These are phyloP conservation scores for Cichlasoma orientale DNA, from an alignment of 2,797 vertebrate species.

Conservation along the genomic window DNA sequence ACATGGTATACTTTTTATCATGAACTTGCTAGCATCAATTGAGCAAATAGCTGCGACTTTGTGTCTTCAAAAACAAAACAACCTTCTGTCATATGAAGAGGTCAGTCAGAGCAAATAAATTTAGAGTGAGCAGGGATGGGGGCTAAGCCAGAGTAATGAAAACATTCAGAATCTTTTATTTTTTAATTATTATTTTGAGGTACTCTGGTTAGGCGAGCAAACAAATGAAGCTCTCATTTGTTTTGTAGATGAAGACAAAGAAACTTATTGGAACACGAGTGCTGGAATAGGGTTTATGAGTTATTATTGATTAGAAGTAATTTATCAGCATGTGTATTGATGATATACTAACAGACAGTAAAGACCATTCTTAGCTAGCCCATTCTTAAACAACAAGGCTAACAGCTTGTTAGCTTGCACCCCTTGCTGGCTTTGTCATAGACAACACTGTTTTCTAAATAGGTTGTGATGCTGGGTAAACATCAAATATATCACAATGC, in stretches of 20 bases:
- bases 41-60: constrained; percentile 9
- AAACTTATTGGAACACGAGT: background rate
- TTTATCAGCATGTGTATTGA: background rate
- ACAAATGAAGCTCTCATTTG: background rate
- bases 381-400: no score
- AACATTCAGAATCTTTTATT: no score
- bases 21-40: constrained; percentile 19
- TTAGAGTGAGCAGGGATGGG: background rate
- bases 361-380: background rate
- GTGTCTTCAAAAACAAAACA: background rate
- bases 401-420: no score
- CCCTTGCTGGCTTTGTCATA: no score
- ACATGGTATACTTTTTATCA: constrained; percentile 10
- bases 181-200: no score
- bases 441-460: no score
- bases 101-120: constrained; percentile 26
- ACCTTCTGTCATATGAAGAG: no score
- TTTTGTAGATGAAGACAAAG: background rate
- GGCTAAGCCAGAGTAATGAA: background rate
- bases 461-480: no score
- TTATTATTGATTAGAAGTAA: constrained; percentile 6
- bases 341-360: background rate
- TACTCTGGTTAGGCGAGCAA: background rate
- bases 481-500: no score
- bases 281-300: constrained; percentile 9